A percentile compares a stretch with the other conserved stretches of the same genome.
Conservation (phyloP, 2,113 vertebrate genomes). For the Mohoua ochrocephala region DNA sequence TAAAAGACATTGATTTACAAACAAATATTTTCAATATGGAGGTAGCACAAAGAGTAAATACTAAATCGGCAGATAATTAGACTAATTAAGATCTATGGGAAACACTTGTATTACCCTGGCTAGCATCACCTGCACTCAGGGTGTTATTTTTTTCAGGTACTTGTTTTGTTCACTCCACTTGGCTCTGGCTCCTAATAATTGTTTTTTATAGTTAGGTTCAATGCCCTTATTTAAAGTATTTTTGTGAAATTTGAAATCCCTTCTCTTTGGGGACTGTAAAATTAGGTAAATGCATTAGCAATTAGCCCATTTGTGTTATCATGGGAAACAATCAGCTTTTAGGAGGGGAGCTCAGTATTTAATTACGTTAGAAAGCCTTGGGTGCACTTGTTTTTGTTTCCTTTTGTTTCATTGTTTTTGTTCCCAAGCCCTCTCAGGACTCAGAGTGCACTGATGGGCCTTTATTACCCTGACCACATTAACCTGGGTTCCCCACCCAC, state of each 20-base stretch:
- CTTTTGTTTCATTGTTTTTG: neutral
- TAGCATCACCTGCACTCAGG: neutral
- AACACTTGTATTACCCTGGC: neutral
- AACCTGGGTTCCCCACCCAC: neutral
- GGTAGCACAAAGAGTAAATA: neutral
- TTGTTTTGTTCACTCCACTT: neutral
- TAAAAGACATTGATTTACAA: neutral
- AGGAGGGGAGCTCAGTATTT: neutral
- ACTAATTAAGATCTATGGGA: neutral
- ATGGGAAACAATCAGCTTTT: neutral
- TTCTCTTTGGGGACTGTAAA: neutral
- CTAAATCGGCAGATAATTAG: neutral
- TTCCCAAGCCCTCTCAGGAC: neutral
- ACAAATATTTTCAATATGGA: neutral
- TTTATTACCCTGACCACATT: neutral
- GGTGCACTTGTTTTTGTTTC: neutral
- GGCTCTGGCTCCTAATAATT: neutral
- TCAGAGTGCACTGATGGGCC: neutral
- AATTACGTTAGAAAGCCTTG: neutral
- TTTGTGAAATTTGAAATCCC: neutral
- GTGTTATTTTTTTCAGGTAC: neutral
- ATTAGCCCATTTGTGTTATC: neutral
- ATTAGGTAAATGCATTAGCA: neutral
- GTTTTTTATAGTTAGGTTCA: neutral
- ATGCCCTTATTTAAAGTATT: neutral